Conservation (phyloP, 2,113 vertebrate genomes). For the Bombycilla garrulus region DNA sequence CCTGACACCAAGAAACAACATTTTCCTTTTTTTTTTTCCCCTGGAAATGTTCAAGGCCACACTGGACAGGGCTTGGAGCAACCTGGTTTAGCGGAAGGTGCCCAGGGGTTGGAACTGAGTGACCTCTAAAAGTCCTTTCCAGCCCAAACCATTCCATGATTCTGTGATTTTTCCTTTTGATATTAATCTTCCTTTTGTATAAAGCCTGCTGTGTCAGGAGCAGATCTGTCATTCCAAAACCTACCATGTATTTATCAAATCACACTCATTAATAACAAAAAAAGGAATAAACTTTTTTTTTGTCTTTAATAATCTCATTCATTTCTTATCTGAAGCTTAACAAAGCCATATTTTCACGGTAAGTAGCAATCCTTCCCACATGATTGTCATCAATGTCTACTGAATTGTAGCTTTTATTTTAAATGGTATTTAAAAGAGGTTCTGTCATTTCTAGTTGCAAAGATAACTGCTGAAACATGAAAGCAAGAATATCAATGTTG, state of each 20-base stretch:
- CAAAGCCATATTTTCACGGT: background rate
- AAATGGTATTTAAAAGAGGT: conserved; percentile 19
- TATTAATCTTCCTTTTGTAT: background rate
- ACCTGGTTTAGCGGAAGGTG: background rate
- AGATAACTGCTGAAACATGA: conserved; percentile 42
- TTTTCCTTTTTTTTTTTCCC: background rate
- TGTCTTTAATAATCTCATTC: background rate
- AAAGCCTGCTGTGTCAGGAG: background rate
- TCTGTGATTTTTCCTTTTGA: background rate
- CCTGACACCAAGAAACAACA: background rate
- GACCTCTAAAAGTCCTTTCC: background rate
- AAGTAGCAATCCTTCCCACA: conserved; percentile 25
- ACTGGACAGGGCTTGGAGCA: background rate
- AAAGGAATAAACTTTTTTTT: background rate
- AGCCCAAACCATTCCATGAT: background rate
- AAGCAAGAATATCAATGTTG: conserved; percentile 10
- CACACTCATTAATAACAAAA: background rate
- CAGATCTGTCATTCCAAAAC: background rate
- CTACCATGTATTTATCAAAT: background rate
- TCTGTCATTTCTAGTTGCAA: conserved; percentile 39
- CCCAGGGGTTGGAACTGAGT: background rate
- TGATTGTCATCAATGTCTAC: conserved; percentile 9
- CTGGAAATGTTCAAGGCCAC: background rate
- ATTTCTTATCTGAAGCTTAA: background rate
- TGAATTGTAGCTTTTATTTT: conserved; percentile 35